Conservation (phyloP, 2,888 invertebrate genomes). For the Ernsta delagoae region DNA sequence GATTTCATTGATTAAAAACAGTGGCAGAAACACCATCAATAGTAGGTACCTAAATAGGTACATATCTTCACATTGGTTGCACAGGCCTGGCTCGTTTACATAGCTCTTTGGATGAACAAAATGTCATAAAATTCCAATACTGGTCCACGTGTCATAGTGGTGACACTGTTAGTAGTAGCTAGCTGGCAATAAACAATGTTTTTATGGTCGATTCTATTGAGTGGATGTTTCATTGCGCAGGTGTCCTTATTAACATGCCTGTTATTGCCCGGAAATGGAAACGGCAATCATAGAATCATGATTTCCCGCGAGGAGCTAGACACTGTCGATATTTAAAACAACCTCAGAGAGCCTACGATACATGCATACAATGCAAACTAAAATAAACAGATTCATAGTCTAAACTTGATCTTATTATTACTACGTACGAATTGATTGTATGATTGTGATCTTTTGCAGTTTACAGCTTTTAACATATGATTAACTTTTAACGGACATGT, state of each 20-base stretch:
- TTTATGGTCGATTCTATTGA: constrained; percentile 2
- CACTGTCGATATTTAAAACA: background rate
- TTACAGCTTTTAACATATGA: too few relatives aligned
- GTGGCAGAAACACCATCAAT: too few relatives aligned
- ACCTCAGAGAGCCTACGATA: background rate
- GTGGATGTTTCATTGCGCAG: constrained; percentile 27
- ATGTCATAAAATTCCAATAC: background rate
- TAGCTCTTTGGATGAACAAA: background rate
- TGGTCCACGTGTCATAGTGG: background rate
- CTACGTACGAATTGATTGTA: too few relatives aligned
- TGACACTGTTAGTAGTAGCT: background rate
- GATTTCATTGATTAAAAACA: too few relatives aligned
- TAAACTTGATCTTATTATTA: too few relatives aligned
- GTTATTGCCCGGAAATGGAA: constrained; percentile 42
- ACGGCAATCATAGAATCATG: constrained; percentile 35
- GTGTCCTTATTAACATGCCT: constrained; percentile 40
- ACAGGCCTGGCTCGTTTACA: too few relatives aligned
- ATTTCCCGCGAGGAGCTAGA: constrained; percentile 12
- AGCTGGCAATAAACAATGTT: background rate
- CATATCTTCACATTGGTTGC: too few relatives aligned
- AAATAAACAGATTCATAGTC: too few relatives aligned
- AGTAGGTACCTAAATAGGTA: too few relatives aligned
- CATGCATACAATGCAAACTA: too few relatives aligned
- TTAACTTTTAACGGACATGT: too few relatives aligned
- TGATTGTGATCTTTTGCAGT: too few relatives aligned